phyloP scores from a whole-genome alignment of 2,888 invertebrate genomes.

The Empis livida region DNA sequence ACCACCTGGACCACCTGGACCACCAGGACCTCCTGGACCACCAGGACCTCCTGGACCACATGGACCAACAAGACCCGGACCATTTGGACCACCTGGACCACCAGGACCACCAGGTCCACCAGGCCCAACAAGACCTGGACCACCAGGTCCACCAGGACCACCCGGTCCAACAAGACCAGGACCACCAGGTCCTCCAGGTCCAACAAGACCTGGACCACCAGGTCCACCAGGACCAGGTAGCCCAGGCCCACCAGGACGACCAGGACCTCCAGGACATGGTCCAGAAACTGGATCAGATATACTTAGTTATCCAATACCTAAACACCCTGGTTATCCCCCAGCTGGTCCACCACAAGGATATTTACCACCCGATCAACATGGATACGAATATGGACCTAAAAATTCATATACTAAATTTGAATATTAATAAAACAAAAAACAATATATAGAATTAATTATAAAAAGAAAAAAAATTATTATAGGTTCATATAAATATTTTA shows the following conservation, averaged over 20 bases:
- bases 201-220: background rate
- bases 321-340: too few relatives aligned
- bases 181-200: constrained; percentile 4
- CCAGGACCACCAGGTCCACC: constrained; percentile 5
- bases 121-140: constrained; percentile 1
- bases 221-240: background rate
- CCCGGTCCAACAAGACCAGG: background rate
- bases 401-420: too few relatives aligned
- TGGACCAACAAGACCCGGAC: background rate
- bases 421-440: too few relatives aligned
- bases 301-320: background rate
- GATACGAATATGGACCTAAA: too few relatives aligned
- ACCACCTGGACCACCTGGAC: constrained; percentile 18
- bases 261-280: constrained; percentile 1
- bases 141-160: constrained; percentile 4
- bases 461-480: too few relatives aligned
- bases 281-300: constrained; percentile 5
- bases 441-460: too few relatives aligned
- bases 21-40: constrained; percentile 12
- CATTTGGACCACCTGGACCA: constrained; percentile 4
- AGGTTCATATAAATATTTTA: too few relatives aligned
- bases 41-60: constrained; percentile 5
- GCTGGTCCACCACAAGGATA: too few relatives aligned
- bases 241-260: constrained; percentile 4
- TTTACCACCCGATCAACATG: too few relatives aligned